Conservation (phyloP, 2,888 invertebrate species). For the Cosmopolites sordidus region DNA sequence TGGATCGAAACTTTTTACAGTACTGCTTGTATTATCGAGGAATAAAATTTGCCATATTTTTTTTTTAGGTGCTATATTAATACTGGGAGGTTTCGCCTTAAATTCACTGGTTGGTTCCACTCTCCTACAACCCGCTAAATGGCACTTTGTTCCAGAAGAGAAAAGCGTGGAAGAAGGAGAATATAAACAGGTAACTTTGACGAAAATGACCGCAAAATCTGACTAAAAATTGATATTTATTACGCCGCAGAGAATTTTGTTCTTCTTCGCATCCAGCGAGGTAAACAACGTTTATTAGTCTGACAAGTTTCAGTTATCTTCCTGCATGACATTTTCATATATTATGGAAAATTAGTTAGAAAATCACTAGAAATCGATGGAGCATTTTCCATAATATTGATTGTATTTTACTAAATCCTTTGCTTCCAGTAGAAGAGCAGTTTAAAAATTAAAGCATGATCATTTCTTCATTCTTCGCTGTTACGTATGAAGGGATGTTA, state of each 20-base stretch:
- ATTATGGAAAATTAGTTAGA: neutral
- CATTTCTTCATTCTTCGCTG: no score
- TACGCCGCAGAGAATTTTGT: constrained; percentile 46
- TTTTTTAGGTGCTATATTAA: constrained; percentile 55
- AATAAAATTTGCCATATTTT: neutral
- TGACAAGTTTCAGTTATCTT: neutral
- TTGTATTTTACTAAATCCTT: no score
- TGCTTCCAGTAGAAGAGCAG: no score
- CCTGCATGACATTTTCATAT: neutral
- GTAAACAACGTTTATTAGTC: constrained; percentile 33
- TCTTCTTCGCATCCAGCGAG: constrained; percentile 48
- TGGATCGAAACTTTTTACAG: no score
- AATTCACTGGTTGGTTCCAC: constrained; percentile 65
- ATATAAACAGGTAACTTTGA: constrained; percentile 40
- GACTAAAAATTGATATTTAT: constrained; percentile 24
- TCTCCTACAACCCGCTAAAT: constrained; percentile 66
- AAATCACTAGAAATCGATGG: no score
- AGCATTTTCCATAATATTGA: no score
- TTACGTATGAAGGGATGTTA: no score
- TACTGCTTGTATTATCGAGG: no score
- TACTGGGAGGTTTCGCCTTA: constrained; percentile 63
- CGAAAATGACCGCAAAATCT: neutral
- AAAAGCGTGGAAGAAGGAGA: constrained; percentile 52
- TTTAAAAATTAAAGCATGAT: no score
- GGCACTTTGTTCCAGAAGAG: constrained; percentile 62